Conservation (phyloP, 2,113 vertebrate species). For the Oryzias melastigma region DNA sequence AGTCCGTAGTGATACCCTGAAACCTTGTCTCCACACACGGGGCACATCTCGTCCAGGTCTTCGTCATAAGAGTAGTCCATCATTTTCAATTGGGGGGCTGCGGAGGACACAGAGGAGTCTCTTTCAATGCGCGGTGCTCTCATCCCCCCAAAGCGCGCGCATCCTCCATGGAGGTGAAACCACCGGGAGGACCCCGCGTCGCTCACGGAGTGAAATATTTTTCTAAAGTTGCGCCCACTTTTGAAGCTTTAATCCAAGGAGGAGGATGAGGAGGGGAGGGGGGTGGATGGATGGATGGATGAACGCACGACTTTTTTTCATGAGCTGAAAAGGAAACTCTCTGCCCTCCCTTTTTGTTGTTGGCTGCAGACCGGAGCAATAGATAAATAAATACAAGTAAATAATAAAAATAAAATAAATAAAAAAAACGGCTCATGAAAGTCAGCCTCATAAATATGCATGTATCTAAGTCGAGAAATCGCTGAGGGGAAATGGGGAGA, state of each 20-base stretch:
- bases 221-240: slow-evolving; percentile 19
- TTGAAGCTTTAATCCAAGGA: slow-evolving; percentile 16
- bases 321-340: slow-evolving; percentile 26
- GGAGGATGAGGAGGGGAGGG: slow-evolving; percentile 5
- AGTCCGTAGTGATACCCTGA: slow-evolving; percentile 99
- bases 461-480: slow-evolving; percentile 68
- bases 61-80: slow-evolving; percentile 99
- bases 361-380: slow-evolving; percentile 44
- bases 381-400: slow-evolving; percentile 1
- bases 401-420: background rate
- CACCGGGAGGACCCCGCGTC: slow-evolving; percentile 13
- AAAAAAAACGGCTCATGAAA: slow-evolving; percentile 45
- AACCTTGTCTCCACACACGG: slow-evolving; percentile 98
- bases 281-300: background rate
- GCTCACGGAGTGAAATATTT: background rate
- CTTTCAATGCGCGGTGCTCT: slow-evolving; percentile 39
- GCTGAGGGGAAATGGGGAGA: slow-evolving; percentile 64
- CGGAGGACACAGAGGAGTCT: slow-evolving; percentile 37
- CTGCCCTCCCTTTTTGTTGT: slow-evolving; percentile 29
- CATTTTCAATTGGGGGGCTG: slow-evolving; percentile 97
- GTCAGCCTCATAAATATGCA: slow-evolving; percentile 76
- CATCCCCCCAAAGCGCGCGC: slow-evolving; percentile 28
- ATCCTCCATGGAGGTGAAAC: slow-evolving; percentile 42
- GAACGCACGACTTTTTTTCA: slow-evolving; percentile 11
- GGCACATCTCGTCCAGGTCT: slow-evolving; percentile 97